These are phyloP conservation scores for Hemiscyllium ocellatum DNA, from an alignment of 2,113 vertebrate genomes.

Conservation along the genomic window DNA sequence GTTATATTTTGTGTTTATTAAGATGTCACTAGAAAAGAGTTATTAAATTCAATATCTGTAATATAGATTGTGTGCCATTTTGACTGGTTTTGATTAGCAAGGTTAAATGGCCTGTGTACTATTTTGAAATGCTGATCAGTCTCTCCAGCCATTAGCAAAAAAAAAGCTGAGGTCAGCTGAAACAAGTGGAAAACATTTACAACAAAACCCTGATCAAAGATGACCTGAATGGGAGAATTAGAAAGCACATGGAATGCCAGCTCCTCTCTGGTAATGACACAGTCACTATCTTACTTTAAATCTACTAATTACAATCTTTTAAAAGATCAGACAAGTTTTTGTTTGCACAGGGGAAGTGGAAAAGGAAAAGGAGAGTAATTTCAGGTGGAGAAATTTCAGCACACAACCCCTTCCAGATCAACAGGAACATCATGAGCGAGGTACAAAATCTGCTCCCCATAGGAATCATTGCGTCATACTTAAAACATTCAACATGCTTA, in stretches of 20 bases:
- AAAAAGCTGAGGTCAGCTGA: neutral
- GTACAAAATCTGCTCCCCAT: neutral
- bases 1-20: neutral
- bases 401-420: neutral
- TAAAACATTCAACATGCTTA: neutral
- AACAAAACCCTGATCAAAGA: constrained; percentile 5
- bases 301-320: neutral
- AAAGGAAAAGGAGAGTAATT: neutral
- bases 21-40: neutral
- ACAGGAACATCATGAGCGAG: neutral
- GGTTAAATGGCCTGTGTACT: neutral
- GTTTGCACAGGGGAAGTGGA: neutral
- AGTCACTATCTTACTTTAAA: neutral
- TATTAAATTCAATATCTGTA: neutral
- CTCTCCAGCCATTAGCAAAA: neutral
- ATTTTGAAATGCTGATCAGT: constrained; percentile 13
- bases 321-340: neutral
- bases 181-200: neutral
- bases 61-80: neutral
- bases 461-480: neutral
- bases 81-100: neutral
- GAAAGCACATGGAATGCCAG: neutral
- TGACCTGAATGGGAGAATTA: neutral
- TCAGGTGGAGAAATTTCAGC: neutral
- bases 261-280: neutral